Evolutionary conservation across 1,140 invertebrate genomes (phyloP).

Genomic region (Scaptomyza graminum): DNA sequence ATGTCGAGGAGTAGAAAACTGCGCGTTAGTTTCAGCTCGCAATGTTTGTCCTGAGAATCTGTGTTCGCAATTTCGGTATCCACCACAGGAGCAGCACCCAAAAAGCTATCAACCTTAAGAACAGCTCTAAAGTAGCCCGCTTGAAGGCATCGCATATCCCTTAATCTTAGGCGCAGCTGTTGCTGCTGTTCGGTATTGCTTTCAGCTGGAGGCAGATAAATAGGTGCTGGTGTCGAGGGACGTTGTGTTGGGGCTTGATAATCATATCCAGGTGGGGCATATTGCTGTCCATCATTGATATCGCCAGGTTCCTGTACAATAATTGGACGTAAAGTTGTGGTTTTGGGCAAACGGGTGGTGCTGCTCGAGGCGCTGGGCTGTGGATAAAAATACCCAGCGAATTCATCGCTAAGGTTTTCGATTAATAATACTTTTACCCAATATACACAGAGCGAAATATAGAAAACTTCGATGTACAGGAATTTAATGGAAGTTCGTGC

Average conservation of each 20-base stretch:
- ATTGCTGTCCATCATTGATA: slow-evolving; percentile 36
- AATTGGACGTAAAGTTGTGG: slow-evolving; percentile 49
- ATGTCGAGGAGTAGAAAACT: slow-evolving; percentile 71
- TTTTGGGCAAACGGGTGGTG: slow-evolving; percentile 35
- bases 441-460: too few species aligned
- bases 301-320: slow-evolving; percentile 62
- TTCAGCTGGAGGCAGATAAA: slow-evolving; percentile 60
- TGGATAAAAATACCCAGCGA: slow-evolving; percentile 63
- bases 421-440: not conserved
- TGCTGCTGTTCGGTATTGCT: slow-evolving; percentile 27
- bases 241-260: slow-evolving; percentile 59
- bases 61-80: slow-evolving; percentile 53
- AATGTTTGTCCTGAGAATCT: slow-evolving; percentile 36
- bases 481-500: too few species aligned
- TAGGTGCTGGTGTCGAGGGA: slow-evolving; percentile 61
- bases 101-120: slow-evolving; percentile 74
- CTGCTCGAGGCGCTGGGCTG: slow-evolving; percentile 35
- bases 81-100: slow-evolving; percentile 64
- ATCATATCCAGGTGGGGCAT: slow-evolving; percentile 54
- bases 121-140: slow-evolving; percentile 70
- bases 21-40: slow-evolving; percentile 65
- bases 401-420: slow-evolving; percentile 33
- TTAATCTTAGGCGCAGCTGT: slow-evolving; percentile 62
- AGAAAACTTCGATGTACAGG: too few species aligned
- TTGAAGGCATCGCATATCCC: slow-evolving; percentile 80